phyloP scores from a whole-genome alignment of 2,888 invertebrate genomes.

The Dusona sp. region DNA sequence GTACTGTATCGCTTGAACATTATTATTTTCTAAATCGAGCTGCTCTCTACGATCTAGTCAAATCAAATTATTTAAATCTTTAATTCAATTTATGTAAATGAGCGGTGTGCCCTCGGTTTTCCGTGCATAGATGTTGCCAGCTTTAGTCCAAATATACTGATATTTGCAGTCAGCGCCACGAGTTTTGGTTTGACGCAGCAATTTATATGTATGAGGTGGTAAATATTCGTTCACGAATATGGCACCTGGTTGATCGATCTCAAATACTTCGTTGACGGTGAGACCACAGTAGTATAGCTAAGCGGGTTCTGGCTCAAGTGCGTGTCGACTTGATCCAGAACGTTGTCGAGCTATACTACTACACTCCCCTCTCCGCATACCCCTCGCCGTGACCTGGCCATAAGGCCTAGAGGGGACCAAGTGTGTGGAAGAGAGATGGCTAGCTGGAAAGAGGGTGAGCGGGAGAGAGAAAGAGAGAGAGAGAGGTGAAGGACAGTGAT shows the following conservation, averaged over 20 bases:
- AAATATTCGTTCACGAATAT: conserved; percentile 41
- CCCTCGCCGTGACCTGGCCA: too few species aligned
- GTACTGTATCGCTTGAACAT: neutral
- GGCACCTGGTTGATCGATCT: neutral
- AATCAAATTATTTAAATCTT: neutral
- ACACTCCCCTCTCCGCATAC: too few species aligned
- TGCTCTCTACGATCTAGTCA: neutral
- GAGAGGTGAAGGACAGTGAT: too few species aligned
- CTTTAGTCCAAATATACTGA: neutral
- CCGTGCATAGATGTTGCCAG: neutral
- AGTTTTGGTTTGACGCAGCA: neutral
- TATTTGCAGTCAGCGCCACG: neutral
- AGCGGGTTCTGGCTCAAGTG: too few species aligned
- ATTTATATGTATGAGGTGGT: neutral
- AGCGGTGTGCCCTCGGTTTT: neutral
- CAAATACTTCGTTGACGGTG: conserved; percentile 9
- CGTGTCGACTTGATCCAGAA: too few species aligned
- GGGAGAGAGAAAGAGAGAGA: too few species aligned
- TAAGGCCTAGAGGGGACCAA: too few species aligned
- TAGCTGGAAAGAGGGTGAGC: too few species aligned
- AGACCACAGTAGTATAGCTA: too few species aligned
- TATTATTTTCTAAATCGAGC: neutral
- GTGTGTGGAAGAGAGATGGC: too few species aligned
- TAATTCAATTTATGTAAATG: neutral
- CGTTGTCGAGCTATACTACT: too few species aligned